These are phyloP conservation scores for Drosophila parabipectinata DNA, from an alignment of 1,140 invertebrate species.

Conservation along the genomic window DNA sequence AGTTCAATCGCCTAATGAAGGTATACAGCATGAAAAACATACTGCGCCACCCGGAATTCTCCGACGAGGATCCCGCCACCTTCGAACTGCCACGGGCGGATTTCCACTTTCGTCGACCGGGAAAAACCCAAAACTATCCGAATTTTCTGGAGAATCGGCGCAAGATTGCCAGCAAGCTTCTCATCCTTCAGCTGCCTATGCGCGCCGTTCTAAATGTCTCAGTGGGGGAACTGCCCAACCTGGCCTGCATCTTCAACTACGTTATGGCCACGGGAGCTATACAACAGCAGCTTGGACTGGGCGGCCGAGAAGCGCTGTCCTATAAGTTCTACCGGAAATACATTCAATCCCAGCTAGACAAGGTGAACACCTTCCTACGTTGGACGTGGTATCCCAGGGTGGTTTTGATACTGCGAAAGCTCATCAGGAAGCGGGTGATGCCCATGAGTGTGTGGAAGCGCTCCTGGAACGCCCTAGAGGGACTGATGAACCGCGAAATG, in stretches of 20 bases:
- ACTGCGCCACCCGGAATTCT: conserved; percentile 65
- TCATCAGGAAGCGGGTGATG: conserved; percentile 73
- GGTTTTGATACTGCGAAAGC: conserved; percentile 73
- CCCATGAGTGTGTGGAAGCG: conserved; percentile 62
- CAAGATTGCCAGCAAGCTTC: conserved; percentile 85
- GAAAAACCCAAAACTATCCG: conserved; percentile 86
- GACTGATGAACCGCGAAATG: conserved; percentile 85
- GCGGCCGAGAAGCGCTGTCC: conserved; percentile 65
- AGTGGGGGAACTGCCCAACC: conserved; percentile 84
- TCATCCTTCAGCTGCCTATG: conserved; percentile 87
- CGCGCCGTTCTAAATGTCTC: conserved; percentile 86
- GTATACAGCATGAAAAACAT: conserved; percentile 82
- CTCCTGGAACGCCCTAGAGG: conserved; percentile 80
- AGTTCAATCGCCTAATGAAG: conserved; percentile 79
- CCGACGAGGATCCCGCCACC: conserved; percentile 62
- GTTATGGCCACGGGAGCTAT: conserved; percentile 84
- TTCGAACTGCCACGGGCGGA: conserved; percentile 60
- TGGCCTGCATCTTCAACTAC: conserved; percentile 67
- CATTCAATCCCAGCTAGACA: conserved; percentile 81
- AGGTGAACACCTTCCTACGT: conserved; percentile 75
- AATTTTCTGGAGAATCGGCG: conserved; percentile 86
- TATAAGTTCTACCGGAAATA: conserved; percentile 79
- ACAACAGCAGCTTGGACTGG: conserved; percentile 81
- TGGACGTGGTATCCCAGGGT: conserved; percentile 84
- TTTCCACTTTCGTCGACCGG: conserved; percentile 73